Base-by-base conservation (phyloP, 2,797 vertebrate species). In the Sebastes cheni region DNA sequence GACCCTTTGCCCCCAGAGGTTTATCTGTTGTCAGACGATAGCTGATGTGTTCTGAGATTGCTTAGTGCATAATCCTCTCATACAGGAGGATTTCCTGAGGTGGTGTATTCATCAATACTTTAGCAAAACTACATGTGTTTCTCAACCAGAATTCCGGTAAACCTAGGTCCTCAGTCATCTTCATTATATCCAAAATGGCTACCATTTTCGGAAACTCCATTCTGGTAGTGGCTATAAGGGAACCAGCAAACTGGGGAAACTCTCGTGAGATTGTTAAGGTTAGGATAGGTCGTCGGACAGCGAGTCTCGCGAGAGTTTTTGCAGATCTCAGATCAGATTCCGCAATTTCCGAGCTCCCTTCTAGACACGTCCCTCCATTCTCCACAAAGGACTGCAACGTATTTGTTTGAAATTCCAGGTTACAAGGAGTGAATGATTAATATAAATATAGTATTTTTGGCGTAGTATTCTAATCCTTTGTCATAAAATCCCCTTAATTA, bases 81-180 rank as follows among this genome's bases (percentile, higher is more conserved):
- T 29, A 34, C 18, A 83, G 14, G 14, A 69, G 13, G 22, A 23
- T 54, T 54, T 54, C n/a, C 52, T 54, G 8, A 54, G n/a, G 54
- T 55, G 23, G n/a, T 46, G 7, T 60, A 59, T 75, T 72, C 10
- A 66, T 20, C n/a, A 76, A 32, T 72, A 67, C 72, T 67, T 79
- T 16, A 71, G 46, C n/a, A 39, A 65, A 65, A 60, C n/a, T 12
- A 27, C 25, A 22, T 12, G 4, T 61, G 20, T 61, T 54, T 67
- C 4, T 22, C 23, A 34, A 56, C 22, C 4, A 13, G 11, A 62
- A 54, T 59, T 20, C 46, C 2, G 36, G 14, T 12, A 69, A 30
- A 70, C 27, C 18, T 4, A 34, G 2, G 16, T 59, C 20, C 20
- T 42, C 27, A 34, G 3, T 34, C 2, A n/a, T 55, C 3, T 55